phyloP scores from a whole-genome alignment of 2,797 vertebrate genomes.

The Poeciliopsis infans region DNA sequence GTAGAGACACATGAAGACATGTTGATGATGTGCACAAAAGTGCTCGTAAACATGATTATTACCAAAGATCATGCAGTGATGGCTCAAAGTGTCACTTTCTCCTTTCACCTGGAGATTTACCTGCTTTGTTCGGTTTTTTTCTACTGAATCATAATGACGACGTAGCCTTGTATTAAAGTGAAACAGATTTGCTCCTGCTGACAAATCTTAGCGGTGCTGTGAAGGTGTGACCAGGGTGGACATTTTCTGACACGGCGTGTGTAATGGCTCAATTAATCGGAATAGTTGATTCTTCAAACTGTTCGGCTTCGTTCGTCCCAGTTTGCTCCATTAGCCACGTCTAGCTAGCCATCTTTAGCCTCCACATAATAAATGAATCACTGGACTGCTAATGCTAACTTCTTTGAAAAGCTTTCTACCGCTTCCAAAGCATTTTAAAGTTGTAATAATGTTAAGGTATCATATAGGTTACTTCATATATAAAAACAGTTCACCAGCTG shows the following conservation, averaged over 20 bases:
- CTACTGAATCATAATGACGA: neutral
- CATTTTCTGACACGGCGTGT: neutral
- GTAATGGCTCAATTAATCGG: slow-evolving; percentile 29
- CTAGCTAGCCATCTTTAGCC: slow-evolving; percentile 43
- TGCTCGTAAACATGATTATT: neutral
- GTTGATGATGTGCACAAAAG: neutral
- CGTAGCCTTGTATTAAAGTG: neutral
- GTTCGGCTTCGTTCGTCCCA: slow-evolving; percentile 22
- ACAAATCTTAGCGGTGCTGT: slow-evolving; percentile 2
- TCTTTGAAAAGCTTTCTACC: neutral
- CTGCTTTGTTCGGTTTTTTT: neutral
- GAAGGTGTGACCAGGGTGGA: slow-evolving; percentile 7
- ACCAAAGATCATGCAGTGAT: neutral
- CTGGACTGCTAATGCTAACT: slow-evolving; percentile 41
- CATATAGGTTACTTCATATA: neutral
- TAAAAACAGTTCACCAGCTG: neutral
- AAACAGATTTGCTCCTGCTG: neutral
- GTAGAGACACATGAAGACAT: slow-evolving; percentile 50
- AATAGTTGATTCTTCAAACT: slow-evolving; percentile 36
- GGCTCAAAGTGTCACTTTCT: neutral
- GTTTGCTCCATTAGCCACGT: slow-evolving; percentile 28
- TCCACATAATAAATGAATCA: slow-evolving; percentile 30
- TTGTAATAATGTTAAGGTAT: neutral
- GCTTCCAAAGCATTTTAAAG: neutral
- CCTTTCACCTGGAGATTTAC: fast-evolving